A percentile compares a stretch with the other conserved stretches of the same genome.
These are phyloP conservation scores for Aphaenogaster rudis DNA, from an alignment of 1,140 invertebrate genomes.

Conservation along the genomic window DNA sequence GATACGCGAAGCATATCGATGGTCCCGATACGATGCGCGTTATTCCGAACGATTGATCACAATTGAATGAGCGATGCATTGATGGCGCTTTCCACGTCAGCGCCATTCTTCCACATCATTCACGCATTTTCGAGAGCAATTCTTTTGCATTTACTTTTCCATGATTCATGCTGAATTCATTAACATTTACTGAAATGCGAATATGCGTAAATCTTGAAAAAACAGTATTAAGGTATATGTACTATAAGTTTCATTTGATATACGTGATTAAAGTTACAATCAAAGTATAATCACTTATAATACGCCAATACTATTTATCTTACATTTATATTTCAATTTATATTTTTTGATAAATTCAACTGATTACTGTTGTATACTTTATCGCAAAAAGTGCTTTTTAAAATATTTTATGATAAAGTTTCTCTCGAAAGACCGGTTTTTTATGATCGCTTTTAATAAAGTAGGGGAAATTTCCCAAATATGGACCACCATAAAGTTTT, in stretches of 20 bases:
- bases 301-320: too few relatives aligned
- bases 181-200: background rate
- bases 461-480: too few relatives aligned
- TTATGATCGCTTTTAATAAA: background rate
- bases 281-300: too few relatives aligned
- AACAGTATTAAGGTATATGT: background rate
- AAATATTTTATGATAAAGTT: background rate
- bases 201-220: background rate
- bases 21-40: background rate
- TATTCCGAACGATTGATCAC: slow-evolving; percentile 36
- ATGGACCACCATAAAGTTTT: too few relatives aligned
- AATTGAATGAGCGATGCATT: background rate
- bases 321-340: too few relatives aligned
- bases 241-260: background rate
- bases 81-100: background rate
- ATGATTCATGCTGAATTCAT: background rate
- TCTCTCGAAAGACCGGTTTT: too few relatives aligned
- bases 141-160: background rate
- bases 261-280: background rate
- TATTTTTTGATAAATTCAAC: too few relatives aligned
- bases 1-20: background rate
- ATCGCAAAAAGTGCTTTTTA: background rate
- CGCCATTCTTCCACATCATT: background rate
- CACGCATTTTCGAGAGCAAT: background rate
- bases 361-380: background rate